Percentiles rank a stretch among this genome's conserved stretches.
phyloP scores from a whole-genome alignment of 2,888 invertebrate species.

The Brenthis hecate region DNA sequence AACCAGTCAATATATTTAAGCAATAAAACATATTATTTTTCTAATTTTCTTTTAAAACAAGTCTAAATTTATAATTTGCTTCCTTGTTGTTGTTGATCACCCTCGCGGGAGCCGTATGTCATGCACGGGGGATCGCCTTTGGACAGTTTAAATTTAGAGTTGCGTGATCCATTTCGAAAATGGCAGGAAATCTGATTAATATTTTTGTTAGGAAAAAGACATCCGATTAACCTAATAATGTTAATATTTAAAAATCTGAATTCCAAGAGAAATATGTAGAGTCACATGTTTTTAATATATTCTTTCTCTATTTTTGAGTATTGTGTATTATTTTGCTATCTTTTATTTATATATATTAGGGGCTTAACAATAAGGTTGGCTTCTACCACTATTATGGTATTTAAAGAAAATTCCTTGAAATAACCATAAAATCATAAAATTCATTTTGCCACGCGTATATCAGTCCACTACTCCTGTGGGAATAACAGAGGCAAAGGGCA shows the following conservation, averaged over 20 bases:
- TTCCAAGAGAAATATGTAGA: too few species aligned
- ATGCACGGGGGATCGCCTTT: slow-evolving; percentile 55
- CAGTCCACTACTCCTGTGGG: slow-evolving; percentile 43
- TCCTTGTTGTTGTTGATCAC: slow-evolving; percentile 57
- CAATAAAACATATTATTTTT: not conserved
- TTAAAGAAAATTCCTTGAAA: not conserved
- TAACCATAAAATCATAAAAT: not conserved
- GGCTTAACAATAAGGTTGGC: too few species aligned
- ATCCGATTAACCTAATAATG: not conserved
- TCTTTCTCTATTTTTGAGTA: too few species aligned
- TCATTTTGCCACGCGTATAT: slow-evolving; percentile 2
- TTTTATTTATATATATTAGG: too few species aligned
- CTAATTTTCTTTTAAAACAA: not conserved
- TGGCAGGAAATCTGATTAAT: slow-evolving; percentile 26
- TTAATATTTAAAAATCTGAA: too few species aligned
- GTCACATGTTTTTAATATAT: too few species aligned
- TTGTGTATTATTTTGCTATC: too few species aligned
- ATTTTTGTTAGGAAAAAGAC: slow-evolving; percentile 18
- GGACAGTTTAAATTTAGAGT: slow-evolving; percentile 75
- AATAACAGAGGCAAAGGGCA: slow-evolving; percentile 61
- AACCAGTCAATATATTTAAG: too few species aligned
- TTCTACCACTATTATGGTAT: not conserved
- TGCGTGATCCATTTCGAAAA: slow-evolving; percentile 59
- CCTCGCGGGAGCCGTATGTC: slow-evolving; percentile 71
- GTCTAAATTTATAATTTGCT: slow-evolving; percentile 27